phyloP scores from a whole-genome alignment of 2,797 vertebrate species.

The Ambastaia sidthimunki region DNA sequence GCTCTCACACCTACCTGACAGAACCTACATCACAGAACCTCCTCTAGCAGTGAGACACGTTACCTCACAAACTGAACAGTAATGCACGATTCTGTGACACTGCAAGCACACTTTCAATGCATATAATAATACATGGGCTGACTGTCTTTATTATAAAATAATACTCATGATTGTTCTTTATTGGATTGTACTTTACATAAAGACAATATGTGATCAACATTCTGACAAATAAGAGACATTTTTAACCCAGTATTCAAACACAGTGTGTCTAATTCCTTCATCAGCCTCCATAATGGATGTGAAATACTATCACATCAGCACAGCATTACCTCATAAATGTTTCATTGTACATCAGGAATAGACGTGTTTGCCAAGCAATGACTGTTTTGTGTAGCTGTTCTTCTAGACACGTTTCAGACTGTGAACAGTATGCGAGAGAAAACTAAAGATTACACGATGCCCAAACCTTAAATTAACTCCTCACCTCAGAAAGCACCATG shows the following conservation, averaged over 20 bases:
- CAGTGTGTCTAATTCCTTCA: constrained; percentile 6
- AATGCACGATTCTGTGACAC: constrained; percentile 8
- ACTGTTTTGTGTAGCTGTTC: background rate
- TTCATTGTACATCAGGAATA: background rate
- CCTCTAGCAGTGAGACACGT: constrained; percentile 18
- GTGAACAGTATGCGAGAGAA: constrained; percentile 8
- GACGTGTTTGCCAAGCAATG: background rate
- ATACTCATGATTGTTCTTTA: background rate
- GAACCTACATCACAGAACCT: background rate
- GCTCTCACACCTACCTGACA: constrained; percentile 22
- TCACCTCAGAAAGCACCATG: constrained; percentile 39
- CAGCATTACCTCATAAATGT: background rate
- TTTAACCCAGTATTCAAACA: constrained; percentile 1
- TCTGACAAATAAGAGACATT: constrained; percentile 12
- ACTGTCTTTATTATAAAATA: background rate
- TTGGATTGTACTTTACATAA: background rate
- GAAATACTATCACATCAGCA: background rate
- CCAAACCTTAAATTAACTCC: constrained; percentile 26
- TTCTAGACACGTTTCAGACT: constrained; percentile 12
- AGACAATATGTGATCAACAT: background rate
- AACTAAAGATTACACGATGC: background rate
- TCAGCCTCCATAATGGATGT: background rate
- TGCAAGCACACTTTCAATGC: background rate
- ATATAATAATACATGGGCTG: background rate
- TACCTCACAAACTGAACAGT: constrained; percentile 26